A percentile compares a stretch with the other conserved stretches of the same genome.
These are phyloP conservation scores for Aepyceros melampus DNA, from an alignment of 2,113 vertebrate species.

Conservation along the genomic window DNA sequence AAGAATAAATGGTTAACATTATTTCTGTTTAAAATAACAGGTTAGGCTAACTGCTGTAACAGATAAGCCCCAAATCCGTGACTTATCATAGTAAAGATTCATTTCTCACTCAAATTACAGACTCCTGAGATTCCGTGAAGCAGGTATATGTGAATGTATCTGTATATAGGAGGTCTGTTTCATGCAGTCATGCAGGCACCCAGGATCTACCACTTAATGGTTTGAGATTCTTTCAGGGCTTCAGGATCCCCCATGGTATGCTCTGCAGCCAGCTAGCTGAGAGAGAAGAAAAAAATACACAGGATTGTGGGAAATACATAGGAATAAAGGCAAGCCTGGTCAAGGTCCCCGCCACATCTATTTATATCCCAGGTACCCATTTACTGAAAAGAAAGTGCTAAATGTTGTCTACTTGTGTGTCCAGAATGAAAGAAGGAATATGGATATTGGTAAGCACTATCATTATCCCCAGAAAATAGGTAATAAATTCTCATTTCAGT, in stretches of 20 bases:
- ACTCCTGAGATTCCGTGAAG: neutral
- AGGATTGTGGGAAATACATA: neutral
- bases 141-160: neutral
- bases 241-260: neutral
- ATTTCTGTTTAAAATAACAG: slow-evolving; percentile 1
- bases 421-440: neutral
- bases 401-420: neutral
- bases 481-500: neutral
- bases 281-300: neutral
- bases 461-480: neutral
- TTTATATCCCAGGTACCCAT: neutral
- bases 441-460: neutral
- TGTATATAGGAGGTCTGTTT: neutral
- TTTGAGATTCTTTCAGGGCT: neutral
- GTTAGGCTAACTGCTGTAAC: neutral
- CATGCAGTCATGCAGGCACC: neutral
- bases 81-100: neutral
- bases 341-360: neutral
- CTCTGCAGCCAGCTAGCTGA: neutral
- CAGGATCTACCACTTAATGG: neutral
- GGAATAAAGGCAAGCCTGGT: neutral
- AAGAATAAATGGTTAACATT: neutral
- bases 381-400: neutral
- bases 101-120: neutral
- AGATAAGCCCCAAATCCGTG: neutral